Conservation (phyloP, 2,797 vertebrate species). For the Fratercula arctica region DNA sequence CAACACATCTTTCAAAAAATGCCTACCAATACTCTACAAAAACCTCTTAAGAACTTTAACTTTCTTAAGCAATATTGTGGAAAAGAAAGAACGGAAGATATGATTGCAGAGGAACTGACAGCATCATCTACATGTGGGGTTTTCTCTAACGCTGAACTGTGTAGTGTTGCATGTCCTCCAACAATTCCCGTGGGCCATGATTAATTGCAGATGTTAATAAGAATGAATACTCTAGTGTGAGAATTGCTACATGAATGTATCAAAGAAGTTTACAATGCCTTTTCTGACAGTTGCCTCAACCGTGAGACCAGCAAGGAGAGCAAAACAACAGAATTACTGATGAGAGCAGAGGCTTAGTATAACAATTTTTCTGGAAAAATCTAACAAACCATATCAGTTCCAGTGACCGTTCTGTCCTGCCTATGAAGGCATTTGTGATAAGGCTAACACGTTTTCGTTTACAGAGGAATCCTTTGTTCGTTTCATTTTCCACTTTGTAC, state of each 20-base stretch:
- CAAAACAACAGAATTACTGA: background rate
- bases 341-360: background rate
- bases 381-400: background rate
- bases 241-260: background rate
- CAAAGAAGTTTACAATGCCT: background rate
- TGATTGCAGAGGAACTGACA: background rate
- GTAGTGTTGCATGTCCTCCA: background rate
- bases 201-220: conserved; percentile 11
- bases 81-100: background rate
- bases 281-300: background rate
- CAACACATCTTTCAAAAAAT: background rate
- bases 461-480: background rate
- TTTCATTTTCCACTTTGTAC: background rate
- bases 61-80: background rate
- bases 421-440: background rate
- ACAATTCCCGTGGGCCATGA: background rate
- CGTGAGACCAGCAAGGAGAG: background rate
- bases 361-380: background rate
- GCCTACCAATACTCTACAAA: background rate
- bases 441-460: background rate
- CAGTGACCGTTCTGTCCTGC: background rate
- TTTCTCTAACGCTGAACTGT: background rate
- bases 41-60: background rate
- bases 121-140: background rate
- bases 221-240: background rate